Conservation (phyloP, 2,113 vertebrate species). For the Aegotheles bennettii region DNA sequence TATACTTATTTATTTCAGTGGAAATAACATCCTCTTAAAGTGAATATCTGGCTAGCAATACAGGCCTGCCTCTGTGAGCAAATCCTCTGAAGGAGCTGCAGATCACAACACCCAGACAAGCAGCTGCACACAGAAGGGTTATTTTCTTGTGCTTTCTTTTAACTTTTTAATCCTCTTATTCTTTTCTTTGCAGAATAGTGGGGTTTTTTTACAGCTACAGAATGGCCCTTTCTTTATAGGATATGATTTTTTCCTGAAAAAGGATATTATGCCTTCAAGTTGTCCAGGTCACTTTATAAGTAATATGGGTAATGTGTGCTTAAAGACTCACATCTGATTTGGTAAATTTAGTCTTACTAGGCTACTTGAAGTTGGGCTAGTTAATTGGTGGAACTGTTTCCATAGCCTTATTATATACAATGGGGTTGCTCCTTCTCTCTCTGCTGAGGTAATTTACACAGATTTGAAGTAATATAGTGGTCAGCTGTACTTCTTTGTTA, state of each 20-base stretch:
- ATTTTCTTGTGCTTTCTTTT: background rate
- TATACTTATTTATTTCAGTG: background rate
- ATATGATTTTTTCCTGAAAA: background rate
- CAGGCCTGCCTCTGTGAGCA: background rate
- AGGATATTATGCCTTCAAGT: background rate
- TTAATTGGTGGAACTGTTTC: background rate
- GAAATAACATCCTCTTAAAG: background rate
- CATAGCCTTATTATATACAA: background rate
- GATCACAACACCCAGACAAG: background rate
- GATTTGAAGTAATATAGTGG: background rate
- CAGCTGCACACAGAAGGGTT: background rate
- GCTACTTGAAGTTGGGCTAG: background rate
- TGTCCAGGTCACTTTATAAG: background rate
- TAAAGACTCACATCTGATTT: background rate
- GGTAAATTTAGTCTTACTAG: background rate
- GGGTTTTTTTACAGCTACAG: background rate
- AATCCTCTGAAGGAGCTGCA: background rate
- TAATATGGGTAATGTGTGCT: background rate
- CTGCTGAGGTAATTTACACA: background rate
- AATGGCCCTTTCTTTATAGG: background rate
- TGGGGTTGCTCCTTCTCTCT: background rate
- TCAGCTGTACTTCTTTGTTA: background rate
- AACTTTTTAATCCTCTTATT: conserved; percentile 38
- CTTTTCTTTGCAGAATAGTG: background rate
- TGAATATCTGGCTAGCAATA: background rate